Conservation (phyloP, 1,140 invertebrate species). For the Streblospio benedicti region DNA sequence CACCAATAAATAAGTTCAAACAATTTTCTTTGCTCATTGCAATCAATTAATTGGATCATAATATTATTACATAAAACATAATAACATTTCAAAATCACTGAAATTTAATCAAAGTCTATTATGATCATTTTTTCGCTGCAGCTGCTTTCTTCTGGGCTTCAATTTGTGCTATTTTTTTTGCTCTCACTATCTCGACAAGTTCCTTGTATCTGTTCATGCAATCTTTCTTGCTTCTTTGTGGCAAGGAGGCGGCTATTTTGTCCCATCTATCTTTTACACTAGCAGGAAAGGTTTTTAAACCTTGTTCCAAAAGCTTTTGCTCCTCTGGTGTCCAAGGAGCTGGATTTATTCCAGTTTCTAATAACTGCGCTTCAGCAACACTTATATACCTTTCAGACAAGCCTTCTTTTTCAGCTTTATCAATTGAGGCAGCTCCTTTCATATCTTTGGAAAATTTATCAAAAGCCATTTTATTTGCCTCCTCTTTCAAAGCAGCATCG, state of each 20-base stretch:
- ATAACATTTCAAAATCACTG: too few relatives aligned
- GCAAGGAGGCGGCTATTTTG: constrained; percentile 80
- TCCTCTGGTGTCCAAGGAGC: constrained; percentile 81
- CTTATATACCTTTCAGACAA: constrained; percentile 37
- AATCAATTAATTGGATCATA: too few relatives aligned
- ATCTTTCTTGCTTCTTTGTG: constrained; percentile 84
- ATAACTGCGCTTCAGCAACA: constrained; percentile 37
- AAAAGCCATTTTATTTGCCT: constrained; percentile 83
- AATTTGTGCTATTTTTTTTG: constrained; percentile 61
- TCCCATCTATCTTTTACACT: constrained; percentile 86
- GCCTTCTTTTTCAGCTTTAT: constrained; percentile 4
- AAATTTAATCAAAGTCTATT: too few relatives aligned
- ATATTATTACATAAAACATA: too few relatives aligned
- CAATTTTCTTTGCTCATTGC: too few relatives aligned
- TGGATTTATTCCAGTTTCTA: constrained; percentile 43
- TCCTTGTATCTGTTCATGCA: constrained; percentile 95
- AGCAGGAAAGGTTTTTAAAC: constrained; percentile 85
- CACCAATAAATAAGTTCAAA: too few relatives aligned
- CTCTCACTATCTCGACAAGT: constrained; percentile 85
- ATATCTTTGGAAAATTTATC: constrained; percentile 79
- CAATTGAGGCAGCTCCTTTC: constrained; percentile 52
- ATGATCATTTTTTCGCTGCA: too few relatives aligned
- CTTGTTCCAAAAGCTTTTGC: constrained; percentile 89
- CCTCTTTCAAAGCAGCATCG: constrained; percentile 58
- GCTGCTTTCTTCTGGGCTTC: constrained; percentile 35